Conservation (phyloP, 2,797 vertebrate genomes). For the Emydoidea blandingii region DNA sequence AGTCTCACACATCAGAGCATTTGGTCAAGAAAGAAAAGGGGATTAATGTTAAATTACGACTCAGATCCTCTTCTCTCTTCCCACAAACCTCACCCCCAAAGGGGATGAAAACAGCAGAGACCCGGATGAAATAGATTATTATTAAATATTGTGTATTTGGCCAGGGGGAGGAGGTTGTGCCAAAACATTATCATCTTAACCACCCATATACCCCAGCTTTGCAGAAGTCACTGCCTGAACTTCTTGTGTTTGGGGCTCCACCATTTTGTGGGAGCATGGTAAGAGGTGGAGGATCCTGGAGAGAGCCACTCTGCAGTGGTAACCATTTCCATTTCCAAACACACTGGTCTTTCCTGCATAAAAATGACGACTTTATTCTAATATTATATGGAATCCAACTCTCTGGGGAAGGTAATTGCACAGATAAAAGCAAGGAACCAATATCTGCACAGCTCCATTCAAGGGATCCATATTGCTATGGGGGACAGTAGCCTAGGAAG, state of each 20-base stretch:
- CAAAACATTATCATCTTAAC: rapidly evolving
- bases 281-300: background rate
- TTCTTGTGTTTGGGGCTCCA: background rate
- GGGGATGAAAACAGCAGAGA: background rate
- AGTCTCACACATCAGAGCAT: background rate
- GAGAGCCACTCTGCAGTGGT: rapidly evolving
- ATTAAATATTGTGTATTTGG: background rate
- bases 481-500: background rate
- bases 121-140: background rate
- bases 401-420: rapidly evolving
- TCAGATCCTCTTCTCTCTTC: background rate
- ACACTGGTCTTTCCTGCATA: background rate
- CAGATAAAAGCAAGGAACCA: background rate
- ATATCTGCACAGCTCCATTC: background rate
- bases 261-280: rapidly evolving
- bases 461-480: background rate
- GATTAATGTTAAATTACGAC: background rate
- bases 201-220: background rate
- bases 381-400: background rate
- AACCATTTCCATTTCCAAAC: background rate
- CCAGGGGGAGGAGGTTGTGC: background rate
- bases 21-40: background rate
- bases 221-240: background rate
- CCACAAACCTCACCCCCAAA: background rate
- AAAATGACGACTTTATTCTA: background rate